Evolutionary conservation across 2,888 invertebrate genomes (phyloP), one percentile per base, ranked within the genome.

Genomic region (Crossocerus cetratus): DNA sequence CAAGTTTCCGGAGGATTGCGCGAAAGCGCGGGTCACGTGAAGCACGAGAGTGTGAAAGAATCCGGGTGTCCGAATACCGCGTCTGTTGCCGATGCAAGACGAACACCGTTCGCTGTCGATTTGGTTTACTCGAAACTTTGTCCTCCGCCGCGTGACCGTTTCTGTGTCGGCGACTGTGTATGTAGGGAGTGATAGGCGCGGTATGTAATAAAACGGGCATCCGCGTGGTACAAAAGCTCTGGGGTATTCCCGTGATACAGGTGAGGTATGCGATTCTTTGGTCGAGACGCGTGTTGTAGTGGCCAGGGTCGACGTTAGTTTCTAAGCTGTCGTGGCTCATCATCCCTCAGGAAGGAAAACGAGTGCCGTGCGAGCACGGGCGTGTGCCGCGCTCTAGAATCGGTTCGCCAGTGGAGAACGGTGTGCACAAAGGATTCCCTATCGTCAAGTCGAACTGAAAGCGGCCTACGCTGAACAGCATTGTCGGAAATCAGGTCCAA

Each of bases 171-270:
- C 8, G 32, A 32, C 65, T 43, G 49, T 49, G 49, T 49, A 14
- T 11, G 5, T 45, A 49, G 14, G n/a, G 49, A 11, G 49, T 49
- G 49, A 71, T 70, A 70, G 67, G 68, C 76, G 65, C 63, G 76
- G 32, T 32, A 66, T 66, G 65, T 67, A 72, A 76, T 64, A 8
- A 32, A 32, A 32, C 11, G 32, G 72, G 66, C 68, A 76, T 72
- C 72, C 77, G 77, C 69, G 72, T 65, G 69, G 77, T 78, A 72
- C 66, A 74, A 74, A 72, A 78, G 78, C 75, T 72, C 78, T 60
- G 69, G 69, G 32, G 32, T 32, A 69, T 68, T 75, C 67, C 76
- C 72, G 70, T 72, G 56, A 32, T 32, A 32, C 70, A 70, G 56
- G 62, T 68, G 58, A 67, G 77, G 67, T 66, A 70, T 63, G 77